Evolutionary conservation across 1,140 invertebrate species (phyloP), one percentile per base, ranked within the genome.

Genomic region (Drosophila lini): DNA sequence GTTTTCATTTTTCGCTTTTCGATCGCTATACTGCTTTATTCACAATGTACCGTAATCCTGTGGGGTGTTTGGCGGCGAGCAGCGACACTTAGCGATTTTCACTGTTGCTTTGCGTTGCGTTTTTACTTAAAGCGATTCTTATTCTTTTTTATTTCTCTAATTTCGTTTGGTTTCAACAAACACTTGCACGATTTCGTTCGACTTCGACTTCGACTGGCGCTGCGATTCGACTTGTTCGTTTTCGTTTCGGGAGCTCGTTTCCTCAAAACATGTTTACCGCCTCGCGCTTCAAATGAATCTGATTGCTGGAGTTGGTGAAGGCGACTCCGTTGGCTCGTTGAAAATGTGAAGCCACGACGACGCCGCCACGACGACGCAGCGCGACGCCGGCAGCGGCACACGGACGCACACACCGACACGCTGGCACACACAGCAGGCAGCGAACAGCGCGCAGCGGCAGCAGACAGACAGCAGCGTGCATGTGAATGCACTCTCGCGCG

Each of bases 181-280:
- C 62, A 34, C 50, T 65, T 68, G 61, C 61, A 59, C 61, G 61
- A 34, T 48, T 47, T 65, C 52, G 19, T 16, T 22, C 67, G 32
- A 47, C 45, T 69, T 70, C 61, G 34, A 34, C 50, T 68, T 74
- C 31, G 48, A 34, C 55, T 53, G 40, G 40, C 44, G 41, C 25
- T 59, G 44, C 65, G 47, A 61, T 64, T 22, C 40, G 25, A 56
- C 53, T 65, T 53, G 9, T 69, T 53, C 32, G 34, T 57, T 53
- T 57, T 53, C 53, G 59, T 56, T 56, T 58, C 57, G 79, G 69
- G 84, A 90, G 84, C 84, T 89, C 80, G 83, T 80, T 89, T 89
- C 74, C 80, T 86, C 78, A 91, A 85, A 88, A 81, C 90, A 91
- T 91, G 90, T 91, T 91, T 78, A 85, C 86, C 90, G 83, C 90